Percentiles rank a stretch among this genome's conserved stretches.
phyloP scores from a whole-genome alignment of 2,888 invertebrate species.

The Trissoscelio sp. region DNA sequence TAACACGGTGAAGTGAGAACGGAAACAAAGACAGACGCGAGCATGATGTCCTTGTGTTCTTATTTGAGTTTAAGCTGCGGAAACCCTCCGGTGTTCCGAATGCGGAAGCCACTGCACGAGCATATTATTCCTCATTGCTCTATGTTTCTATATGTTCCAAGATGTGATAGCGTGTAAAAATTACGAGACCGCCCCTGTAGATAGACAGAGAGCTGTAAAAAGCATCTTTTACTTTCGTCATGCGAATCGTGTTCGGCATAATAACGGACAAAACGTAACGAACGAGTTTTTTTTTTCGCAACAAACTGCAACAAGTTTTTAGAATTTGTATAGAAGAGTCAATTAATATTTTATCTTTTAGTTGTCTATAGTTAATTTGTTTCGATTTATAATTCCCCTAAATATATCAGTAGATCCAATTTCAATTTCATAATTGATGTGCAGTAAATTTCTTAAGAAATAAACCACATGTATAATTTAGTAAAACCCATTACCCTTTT shows the following conservation, averaged over 20 bases:
- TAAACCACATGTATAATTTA: slow-evolving; percentile 24
- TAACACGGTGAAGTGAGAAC: slow-evolving; percentile 17
- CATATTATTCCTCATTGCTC: slow-evolving; percentile 60
- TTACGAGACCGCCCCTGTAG: slow-evolving; percentile 63
- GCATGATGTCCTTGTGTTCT: slow-evolving; percentile 70
- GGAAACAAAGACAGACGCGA: slow-evolving; percentile 42
- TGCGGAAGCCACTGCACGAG: slow-evolving; percentile 74
- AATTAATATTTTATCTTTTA: too few species aligned
- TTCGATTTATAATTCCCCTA: too few species aligned
- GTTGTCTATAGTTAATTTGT: too few species aligned
- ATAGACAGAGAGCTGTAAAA: slow-evolving; percentile 56
- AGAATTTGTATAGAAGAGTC: too few species aligned
- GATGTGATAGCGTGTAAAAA: slow-evolving; percentile 61
- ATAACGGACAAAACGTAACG: slow-evolving; percentile 54
- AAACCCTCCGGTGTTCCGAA: slow-evolving; percentile 74
- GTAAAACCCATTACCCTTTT: slow-evolving; percentile 30
- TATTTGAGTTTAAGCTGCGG: slow-evolving; percentile 77
- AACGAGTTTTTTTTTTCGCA: slow-evolving; percentile 43
- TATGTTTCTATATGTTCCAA: slow-evolving; percentile 48
- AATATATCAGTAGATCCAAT: too few species aligned
- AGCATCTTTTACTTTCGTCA: slow-evolving; percentile 65
- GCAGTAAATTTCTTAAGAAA: background rate
- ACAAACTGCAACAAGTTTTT: slow-evolving; percentile 28
- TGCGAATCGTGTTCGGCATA: slow-evolving; percentile 67
- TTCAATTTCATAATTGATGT: background rate